Evolutionary conservation across 1,140 invertebrate species (phyloP).

Genomic region (Drosophila nigromelanica): DNA sequence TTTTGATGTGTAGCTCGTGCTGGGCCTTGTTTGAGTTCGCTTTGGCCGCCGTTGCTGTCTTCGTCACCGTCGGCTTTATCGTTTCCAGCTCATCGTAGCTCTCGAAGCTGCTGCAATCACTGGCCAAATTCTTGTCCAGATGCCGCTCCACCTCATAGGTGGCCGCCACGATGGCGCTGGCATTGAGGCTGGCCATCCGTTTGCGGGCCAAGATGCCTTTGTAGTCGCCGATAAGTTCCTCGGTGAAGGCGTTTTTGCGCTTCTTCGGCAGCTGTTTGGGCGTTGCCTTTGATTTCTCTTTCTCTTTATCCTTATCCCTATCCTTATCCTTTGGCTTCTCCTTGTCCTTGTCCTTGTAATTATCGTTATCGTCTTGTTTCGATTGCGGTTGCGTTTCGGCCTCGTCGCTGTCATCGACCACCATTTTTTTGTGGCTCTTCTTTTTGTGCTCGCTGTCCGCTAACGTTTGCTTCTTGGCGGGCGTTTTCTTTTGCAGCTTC

Average conservation of each 20-base stretch:
- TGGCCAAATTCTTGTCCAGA: conserved; percentile 78
- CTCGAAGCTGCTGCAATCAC: conserved; percentile 84
- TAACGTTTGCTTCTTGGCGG: conserved; percentile 34
- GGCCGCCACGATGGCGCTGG: conserved; percentile 95
- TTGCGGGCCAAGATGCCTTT: conserved; percentile 95
- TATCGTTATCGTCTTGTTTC: conserved; percentile 26
- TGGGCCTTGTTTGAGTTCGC: neutral
- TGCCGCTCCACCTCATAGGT: conserved; percentile 91
- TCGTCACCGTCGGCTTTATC: neutral
- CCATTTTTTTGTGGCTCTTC: conserved; percentile 19
- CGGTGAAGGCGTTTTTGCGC: conserved; percentile 86
- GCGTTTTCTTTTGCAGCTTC: conserved; percentile 60
- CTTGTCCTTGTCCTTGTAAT: conserved; percentile 32
- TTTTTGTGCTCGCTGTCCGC: conserved; percentile 23
- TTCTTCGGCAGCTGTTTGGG: conserved; percentile 77
- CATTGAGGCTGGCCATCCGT: conserved; percentile 96
- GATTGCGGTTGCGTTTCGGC: conserved; percentile 10
- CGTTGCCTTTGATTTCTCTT: conserved; percentile 37
- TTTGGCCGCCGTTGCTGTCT: neutral
- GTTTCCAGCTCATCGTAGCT: conserved; percentile 77
- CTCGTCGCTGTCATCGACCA: conserved; percentile 53
- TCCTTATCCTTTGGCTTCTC: conserved; percentile 30
- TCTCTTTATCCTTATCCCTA: conserved; percentile 38
- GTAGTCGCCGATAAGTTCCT: conserved; percentile 89
- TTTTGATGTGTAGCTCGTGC: conserved; percentile 58